Evolutionary conservation across 2,113 vertebrate genomes (phyloP).

Genomic region (Rhea pennata): DNA sequence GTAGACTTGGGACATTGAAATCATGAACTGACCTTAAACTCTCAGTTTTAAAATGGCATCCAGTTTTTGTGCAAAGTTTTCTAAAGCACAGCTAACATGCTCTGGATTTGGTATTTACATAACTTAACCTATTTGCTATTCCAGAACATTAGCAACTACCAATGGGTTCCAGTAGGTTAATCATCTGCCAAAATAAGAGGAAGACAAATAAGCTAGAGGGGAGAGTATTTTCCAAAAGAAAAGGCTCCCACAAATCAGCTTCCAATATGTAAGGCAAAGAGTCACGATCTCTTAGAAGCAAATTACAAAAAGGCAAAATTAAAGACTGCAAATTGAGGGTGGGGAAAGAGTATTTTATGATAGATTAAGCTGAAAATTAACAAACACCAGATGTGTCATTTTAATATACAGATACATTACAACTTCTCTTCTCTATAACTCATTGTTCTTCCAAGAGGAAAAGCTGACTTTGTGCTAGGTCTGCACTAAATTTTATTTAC

Average conservation of each 20-base stretch:
- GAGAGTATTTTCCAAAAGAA: slow-evolving; percentile 59
- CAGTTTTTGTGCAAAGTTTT: neutral
- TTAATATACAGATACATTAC: slow-evolving; percentile 11
- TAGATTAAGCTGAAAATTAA: slow-evolving; percentile 23
- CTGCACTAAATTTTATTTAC: slow-evolving; percentile 55
- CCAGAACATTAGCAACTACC: slow-evolving; percentile 4
- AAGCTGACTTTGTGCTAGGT: slow-evolving; percentile 62
- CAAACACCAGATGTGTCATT: neutral
- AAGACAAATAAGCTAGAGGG: slow-evolving; percentile 3
- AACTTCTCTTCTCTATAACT: neutral
- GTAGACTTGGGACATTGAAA: neutral
- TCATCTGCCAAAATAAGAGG: neutral
- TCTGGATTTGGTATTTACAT: neutral
- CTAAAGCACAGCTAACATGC: neutral
- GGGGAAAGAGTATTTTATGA: neutral
- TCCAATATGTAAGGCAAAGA: slow-evolving; percentile 53
- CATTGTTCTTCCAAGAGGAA: slow-evolving; percentile 30
- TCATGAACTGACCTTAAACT: neutral
- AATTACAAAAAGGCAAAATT: slow-evolving; percentile 39
- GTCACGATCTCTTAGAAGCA: slow-evolving; percentile 61
- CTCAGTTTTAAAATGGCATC: neutral
- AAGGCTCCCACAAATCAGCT: slow-evolving; percentile 51
- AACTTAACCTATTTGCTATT: slow-evolving; percentile 1
- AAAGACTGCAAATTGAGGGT: neutral
- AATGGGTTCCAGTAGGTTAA: slow-evolving; percentile 3